Evolutionary conservation across 2,888 invertebrate genomes (phyloP).

Genomic region (Mallateleia sp.): DNA sequence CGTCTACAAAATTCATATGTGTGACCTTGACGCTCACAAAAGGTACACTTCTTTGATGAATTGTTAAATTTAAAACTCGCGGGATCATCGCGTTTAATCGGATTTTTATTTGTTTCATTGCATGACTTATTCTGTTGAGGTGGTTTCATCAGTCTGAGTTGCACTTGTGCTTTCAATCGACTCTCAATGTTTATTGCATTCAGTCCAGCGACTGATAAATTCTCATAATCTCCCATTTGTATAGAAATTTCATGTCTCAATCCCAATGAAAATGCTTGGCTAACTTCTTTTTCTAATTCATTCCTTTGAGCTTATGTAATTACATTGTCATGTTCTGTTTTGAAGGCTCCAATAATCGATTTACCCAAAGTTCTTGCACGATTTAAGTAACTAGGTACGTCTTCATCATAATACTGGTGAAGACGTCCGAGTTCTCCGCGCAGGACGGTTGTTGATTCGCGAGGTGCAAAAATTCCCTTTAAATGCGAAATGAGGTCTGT

Average conservation of each 20-base stretch:
- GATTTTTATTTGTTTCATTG: too few species aligned
- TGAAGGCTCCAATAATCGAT: conserved; percentile 29
- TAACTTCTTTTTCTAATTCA: conserved; percentile 31
- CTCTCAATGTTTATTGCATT: conserved; percentile 27
- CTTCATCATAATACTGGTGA: conserved; percentile 42
- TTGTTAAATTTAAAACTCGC: too few species aligned
- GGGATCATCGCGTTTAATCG: too few species aligned
- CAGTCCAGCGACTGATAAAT: conserved; percentile 1
- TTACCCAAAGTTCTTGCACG: conserved; percentile 28
- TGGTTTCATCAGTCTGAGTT: too few species aligned
- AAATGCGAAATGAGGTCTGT: neutral
- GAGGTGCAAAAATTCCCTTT: conserved; percentile 29
- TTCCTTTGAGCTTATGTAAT: neutral
- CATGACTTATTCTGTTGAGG: too few species aligned
- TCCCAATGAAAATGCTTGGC: conserved; percentile 17
- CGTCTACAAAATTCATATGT: too few species aligned
- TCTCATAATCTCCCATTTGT: neutral
- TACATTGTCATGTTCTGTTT: conserved; percentile 9
- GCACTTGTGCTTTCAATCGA: neutral
- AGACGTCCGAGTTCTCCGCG: conserved; percentile 40
- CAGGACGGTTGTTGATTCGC: neutral
- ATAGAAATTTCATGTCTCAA: conserved; percentile 9
- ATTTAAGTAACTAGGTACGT: conserved; percentile 39
- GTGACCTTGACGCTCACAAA: too few species aligned
- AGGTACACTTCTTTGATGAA: too few species aligned